Evolutionary conservation across 2,113 vertebrate genomes (phyloP).

Genomic region (Sigmodon hispidus): DNA sequence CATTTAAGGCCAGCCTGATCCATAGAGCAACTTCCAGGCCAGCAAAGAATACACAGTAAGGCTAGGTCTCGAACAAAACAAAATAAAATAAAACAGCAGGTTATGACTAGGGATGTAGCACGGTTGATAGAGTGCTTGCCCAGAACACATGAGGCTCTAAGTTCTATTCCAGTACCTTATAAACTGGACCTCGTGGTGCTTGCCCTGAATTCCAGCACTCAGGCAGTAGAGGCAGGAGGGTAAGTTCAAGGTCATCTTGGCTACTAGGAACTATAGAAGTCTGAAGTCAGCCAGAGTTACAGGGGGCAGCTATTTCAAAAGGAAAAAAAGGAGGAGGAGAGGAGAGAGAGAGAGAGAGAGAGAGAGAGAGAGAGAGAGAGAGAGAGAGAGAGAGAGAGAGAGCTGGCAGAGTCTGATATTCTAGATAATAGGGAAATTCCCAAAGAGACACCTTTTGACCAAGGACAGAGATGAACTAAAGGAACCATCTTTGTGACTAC

Average conservation of each 20-base stretch:
- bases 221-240: neutral
- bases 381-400: neutral
- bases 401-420: neutral
- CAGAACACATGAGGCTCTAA: neutral
- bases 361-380: no score
- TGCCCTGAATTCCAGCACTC: neutral
- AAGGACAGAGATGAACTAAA: conserved; percentile 46
- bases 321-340: fast-evolving
- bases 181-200: neutral
- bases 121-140: neutral
- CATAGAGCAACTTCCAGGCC: neutral
- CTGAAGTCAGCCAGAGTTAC: neutral
- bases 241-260: neutral
- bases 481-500: neutral
- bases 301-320: neutral
- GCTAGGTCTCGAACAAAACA: neutral
- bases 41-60: neutral
- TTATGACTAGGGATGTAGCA: neutral
- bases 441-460: neutral
- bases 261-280: neutral
- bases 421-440: conserved; percentile 37
- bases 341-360: fast-evolving
- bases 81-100: neutral
- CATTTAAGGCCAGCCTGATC: neutral
- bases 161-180: neutral